Percentiles rank a stretch among this genome's conserved stretches.
Conservation (phyloP, 2,888 invertebrate genomes). For the Rhyacophila evoluta region DNA sequence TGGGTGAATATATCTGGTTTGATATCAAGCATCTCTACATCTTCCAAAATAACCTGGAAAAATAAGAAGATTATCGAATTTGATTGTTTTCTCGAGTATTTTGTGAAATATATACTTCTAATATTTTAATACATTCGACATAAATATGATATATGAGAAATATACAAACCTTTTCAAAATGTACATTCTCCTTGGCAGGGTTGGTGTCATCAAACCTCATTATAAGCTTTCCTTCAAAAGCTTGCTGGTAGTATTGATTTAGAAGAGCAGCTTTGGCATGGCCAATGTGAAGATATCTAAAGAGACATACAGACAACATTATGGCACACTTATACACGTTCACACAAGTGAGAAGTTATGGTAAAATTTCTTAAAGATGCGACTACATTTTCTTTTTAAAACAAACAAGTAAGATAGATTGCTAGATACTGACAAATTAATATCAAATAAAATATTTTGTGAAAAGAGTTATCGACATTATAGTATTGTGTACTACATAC, state of each 20-base stretch:
- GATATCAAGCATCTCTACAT: conserved; percentile 90
- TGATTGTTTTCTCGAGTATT: too few species aligned
- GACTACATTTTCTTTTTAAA: too few species aligned
- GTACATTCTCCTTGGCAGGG: conserved; percentile 97
- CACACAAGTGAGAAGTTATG: too few species aligned
- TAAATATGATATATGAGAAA: too few species aligned
- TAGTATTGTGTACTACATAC: conserved; percentile 62
- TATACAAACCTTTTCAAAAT: conserved; percentile 96
- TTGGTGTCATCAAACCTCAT: conserved; percentile 99
- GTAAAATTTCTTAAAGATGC: too few species aligned
- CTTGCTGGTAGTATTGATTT: conserved; percentile 96
- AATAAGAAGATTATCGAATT: too few species aligned
- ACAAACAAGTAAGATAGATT: too few species aligned
- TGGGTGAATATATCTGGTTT: conserved; percentile 94
- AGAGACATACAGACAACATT: conserved; percentile 50
- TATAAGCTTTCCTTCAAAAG: conserved; percentile 93
- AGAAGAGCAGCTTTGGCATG: conserved; percentile 99
- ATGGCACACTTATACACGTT: neutral
- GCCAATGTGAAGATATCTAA: conserved; percentile 92
- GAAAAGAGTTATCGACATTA: too few species aligned
- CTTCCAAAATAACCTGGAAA: conserved; percentile 83
- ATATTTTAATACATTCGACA: too few species aligned
- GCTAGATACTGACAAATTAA: too few species aligned
- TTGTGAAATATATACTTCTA: too few species aligned
- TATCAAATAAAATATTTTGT: too few species aligned